These are phyloP conservation scores for Brachypteracias leptosomus DNA, from an alignment of 2,113 vertebrate genomes.

Conservation along the genomic window DNA sequence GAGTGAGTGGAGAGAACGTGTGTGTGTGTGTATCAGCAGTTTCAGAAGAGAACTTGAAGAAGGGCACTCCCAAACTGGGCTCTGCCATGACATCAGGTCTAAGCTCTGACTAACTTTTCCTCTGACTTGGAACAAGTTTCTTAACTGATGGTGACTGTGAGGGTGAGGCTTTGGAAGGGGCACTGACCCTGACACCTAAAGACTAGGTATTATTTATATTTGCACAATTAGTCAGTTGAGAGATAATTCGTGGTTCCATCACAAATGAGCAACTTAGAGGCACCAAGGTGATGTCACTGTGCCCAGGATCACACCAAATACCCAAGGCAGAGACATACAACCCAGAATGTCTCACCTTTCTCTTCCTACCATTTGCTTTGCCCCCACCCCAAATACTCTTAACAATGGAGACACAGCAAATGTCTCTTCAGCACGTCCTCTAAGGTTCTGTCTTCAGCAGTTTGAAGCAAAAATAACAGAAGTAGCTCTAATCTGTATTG, in stretches of 20 bases:
- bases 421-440: neutral
- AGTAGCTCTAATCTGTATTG: neutral
- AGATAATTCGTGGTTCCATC: neutral
- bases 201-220: neutral
- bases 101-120: neutral
- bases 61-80: neutral
- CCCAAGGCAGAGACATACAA: neutral
- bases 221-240: neutral
- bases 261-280: neutral
- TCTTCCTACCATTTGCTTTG: neutral
- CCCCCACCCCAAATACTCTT: neutral
- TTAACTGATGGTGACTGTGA: neutral
- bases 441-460: neutral
- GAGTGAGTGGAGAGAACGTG: neutral
- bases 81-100: neutral
- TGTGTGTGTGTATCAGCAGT: neutral
- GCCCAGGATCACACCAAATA: neutral
- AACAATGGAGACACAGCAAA: neutral
- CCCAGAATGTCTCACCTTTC: accelerated
- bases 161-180: neutral
- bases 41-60: neutral
- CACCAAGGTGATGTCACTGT: neutral
- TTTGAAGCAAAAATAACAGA: neutral
- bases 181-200: neutral
- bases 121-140: neutral